Conservation (phyloP, 2,888 invertebrate species). For the Ophion obscuratus region DNA sequence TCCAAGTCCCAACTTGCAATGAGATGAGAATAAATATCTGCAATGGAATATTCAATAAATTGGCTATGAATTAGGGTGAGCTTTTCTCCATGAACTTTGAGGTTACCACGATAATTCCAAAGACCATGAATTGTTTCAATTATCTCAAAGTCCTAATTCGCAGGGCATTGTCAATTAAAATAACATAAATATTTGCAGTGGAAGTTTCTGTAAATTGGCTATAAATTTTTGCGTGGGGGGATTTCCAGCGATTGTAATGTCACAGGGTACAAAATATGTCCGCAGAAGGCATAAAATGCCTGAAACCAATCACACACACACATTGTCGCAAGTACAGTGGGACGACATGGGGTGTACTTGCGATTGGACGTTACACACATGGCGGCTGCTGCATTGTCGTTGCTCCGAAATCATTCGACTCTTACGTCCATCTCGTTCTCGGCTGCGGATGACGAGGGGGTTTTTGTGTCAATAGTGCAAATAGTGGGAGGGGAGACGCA, state of each 20-base stretch:
- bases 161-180: not conserved
- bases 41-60: too few species aligned
- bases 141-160: not conserved
- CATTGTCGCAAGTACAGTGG: conserved; percentile 1
- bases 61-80: too few species aligned
- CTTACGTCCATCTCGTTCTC: conserved; percentile 46
- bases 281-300: conserved; percentile 21
- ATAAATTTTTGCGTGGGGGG: not conserved
- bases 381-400: conserved; percentile 50
- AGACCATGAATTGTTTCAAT: not conserved
- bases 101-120: too few species aligned
- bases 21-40: too few species aligned
- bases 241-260: conserved; percentile 23
- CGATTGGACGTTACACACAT: conserved; percentile 34
- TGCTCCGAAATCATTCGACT: conserved; percentile 35
- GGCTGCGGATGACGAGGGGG: conserved; percentile 52
- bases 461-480: conserved; percentile 80
- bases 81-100: too few species aligned
- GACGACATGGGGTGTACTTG: conserved; percentile 42
- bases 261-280: conserved; percentile 24
- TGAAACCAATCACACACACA: conserved; percentile 21
- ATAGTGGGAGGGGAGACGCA: conserved; percentile 80
- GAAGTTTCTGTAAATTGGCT: not conserved
- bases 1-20: too few species aligned
- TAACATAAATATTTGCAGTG: not conserved